These are phyloP conservation scores for Salarias fasciatus DNA, from an alignment of 2,797 vertebrate species.

Conservation along the genomic window DNA sequence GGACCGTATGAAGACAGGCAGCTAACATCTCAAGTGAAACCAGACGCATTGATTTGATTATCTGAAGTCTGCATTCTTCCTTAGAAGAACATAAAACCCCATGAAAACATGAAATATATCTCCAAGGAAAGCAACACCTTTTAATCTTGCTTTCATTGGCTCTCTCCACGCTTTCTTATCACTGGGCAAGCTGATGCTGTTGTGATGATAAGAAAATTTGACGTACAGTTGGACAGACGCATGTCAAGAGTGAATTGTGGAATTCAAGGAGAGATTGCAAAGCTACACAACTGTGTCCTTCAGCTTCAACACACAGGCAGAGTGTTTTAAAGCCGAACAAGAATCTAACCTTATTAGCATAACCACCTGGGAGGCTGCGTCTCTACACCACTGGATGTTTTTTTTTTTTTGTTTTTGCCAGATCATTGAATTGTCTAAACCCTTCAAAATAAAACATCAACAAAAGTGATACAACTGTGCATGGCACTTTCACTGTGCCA, in stretches of 20 bases:
- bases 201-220: background rate
- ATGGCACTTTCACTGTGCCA: constrained; percentile 1
- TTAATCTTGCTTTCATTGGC: background rate
- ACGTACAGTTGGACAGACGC: background rate
- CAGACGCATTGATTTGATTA: background rate
- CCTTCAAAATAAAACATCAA: constrained; percentile 17
- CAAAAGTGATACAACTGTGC: constrained; percentile 31
- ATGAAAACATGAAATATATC: no score
- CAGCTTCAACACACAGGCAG: background rate
- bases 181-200: background rate
- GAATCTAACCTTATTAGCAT: background rate
- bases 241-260: background rate
- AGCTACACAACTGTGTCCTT: background rate
- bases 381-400: no score
- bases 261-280: background rate
- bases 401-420: background rate
- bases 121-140: no score
- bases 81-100: background rate
- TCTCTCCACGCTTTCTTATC: background rate
- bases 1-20: background rate
- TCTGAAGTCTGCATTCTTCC: background rate
- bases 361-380: background rate
- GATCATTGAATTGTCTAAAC: background rate
- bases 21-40: background rate
- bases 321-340: background rate